These are phyloP conservation scores for Danio choprae DNA, from an alignment of 2,797 vertebrate species.

Conservation along the genomic window DNA sequence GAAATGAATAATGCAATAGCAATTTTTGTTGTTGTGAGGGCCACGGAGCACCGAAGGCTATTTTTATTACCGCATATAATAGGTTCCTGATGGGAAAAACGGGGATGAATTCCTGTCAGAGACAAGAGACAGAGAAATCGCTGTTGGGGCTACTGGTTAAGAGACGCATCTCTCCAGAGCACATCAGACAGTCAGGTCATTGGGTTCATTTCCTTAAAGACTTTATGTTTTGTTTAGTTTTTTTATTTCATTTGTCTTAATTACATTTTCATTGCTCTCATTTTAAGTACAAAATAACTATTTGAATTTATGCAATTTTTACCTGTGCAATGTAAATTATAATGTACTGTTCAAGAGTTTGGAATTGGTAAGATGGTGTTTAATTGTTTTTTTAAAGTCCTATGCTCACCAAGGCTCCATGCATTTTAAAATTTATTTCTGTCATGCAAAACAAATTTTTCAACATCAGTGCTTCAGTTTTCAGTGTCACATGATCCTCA, in stretches of 20 bases:
- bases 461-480: neutral
- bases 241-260: neutral
- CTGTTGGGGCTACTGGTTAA: neutral
- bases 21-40: conserved; percentile 22
- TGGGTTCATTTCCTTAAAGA: neutral
- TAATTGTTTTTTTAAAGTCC: neutral
- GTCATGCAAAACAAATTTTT: too few species aligned
- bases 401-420: neutral
- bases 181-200: neutral
- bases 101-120: neutral
- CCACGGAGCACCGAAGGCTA: conserved; percentile 23
- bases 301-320: neutral
- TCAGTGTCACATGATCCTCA: neutral
- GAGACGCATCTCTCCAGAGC: neutral
- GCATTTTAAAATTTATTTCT: neutral
- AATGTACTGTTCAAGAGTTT: neutral
- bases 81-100: conserved; percentile 24
- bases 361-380: neutral
- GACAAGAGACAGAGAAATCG: neutral
- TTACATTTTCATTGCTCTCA: too few species aligned
- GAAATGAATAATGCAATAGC: conserved; percentile 57
- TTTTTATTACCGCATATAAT: conserved; percentile 28
- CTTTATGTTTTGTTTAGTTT: neutral
- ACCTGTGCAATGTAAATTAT: neutral
- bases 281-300: neutral